These are phyloP conservation scores for Stenchaetothrips biformis DNA, from an alignment of 2,888 invertebrate species.

Conservation along the genomic window DNA sequence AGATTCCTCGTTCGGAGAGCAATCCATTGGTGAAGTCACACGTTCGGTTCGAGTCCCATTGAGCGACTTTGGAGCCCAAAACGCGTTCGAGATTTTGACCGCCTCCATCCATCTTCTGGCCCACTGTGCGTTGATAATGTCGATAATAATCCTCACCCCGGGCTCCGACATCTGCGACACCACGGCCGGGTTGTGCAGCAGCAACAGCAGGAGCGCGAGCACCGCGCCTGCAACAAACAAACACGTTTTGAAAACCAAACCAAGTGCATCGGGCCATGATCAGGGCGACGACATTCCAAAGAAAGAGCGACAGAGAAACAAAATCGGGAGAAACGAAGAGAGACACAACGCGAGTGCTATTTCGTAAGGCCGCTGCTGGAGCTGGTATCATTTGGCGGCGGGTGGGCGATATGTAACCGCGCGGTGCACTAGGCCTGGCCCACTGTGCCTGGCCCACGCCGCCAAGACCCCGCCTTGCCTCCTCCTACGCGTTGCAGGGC, in stretches of 20 bases:
- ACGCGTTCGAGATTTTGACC: too few species aligned
- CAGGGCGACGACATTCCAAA: neutral
- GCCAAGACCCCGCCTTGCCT: neutral
- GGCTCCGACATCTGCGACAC: constrained; percentile 2
- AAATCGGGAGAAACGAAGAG: neutral
- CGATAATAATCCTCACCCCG: neutral
- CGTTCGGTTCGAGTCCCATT: too few species aligned
- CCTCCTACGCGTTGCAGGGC: neutral
- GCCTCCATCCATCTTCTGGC: too few species aligned
- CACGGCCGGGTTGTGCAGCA: constrained; percentile 6
- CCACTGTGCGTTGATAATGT: too few species aligned
- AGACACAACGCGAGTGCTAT: neutral
- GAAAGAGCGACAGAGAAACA: neutral
- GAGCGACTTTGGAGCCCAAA: too few species aligned
- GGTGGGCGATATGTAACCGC: constrained; percentile 4
- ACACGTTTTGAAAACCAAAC: neutral
- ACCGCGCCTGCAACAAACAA: constrained; percentile 1
- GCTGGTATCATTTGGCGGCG: neutral
- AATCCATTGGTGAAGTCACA: too few species aligned
- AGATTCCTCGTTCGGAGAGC: too few species aligned
- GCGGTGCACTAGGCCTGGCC: neutral
- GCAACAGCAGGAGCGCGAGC: constrained; percentile 8
- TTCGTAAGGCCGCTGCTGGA: neutral
- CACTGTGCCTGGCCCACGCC: neutral
- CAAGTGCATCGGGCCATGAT: neutral